phyloP scores from a whole-genome alignment of 2,113 vertebrate genomes.

The Phyllostomus hastatus region DNA sequence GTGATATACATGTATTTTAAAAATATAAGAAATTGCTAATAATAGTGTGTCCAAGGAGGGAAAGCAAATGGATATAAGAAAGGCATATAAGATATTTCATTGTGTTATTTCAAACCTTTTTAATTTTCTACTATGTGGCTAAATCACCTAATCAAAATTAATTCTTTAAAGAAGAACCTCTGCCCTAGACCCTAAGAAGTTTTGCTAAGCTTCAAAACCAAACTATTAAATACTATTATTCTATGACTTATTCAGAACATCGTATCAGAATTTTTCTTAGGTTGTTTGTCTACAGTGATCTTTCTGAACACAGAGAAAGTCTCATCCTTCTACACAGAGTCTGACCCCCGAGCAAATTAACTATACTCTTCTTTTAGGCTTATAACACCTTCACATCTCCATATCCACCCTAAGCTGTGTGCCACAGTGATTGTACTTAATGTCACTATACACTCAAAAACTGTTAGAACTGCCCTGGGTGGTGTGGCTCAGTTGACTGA shows the following conservation, averaged over 20 bases:
- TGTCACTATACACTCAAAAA: not conserved
- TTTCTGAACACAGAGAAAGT: not conserved
- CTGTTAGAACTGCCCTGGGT: too few species aligned
- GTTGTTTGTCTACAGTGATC: not conserved
- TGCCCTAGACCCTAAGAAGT: not conserved
- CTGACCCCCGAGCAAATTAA: not conserved
- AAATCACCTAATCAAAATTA: not conserved
- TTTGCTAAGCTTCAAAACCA: slow-evolving; percentile 1
- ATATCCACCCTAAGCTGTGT: not conserved
- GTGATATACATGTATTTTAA: too few species aligned
- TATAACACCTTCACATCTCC: not conserved
- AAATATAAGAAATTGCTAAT: not conserved
- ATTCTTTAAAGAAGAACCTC: not conserved
- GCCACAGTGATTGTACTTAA: not conserved
- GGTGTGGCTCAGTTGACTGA: too few species aligned
- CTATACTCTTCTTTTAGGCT: not conserved
- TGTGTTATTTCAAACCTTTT: not conserved
- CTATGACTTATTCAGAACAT: not conserved
- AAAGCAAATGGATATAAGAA: not conserved
- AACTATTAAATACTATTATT: not conserved
- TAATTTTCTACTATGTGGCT: not conserved
- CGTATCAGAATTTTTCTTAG: not conserved
- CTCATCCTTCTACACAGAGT: not conserved
- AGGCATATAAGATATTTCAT: not conserved
- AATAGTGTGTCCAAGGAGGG: not conserved